Conservation (phyloP, 2,888 invertebrate genomes). For the Mimachlamys varia region DNA sequence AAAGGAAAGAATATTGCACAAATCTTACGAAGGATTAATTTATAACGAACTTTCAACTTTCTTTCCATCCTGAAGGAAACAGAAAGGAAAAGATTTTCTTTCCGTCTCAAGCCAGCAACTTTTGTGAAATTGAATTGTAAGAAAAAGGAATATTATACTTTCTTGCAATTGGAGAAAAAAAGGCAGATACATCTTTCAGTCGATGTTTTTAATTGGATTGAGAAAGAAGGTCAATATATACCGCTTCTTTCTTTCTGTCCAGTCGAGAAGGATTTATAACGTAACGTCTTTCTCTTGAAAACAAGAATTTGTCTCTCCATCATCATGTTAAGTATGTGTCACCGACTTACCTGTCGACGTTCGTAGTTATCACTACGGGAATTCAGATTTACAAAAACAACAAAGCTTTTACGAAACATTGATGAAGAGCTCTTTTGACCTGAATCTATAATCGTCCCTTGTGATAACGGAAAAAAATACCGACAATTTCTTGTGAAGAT, state of each 20-base stretch:
- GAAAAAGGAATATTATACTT: neutral
- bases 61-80: neutral
- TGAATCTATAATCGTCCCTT: neutral
- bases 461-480: neutral
- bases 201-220: neutral
- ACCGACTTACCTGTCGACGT: neutral
- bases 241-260: neutral
- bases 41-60: neutral
- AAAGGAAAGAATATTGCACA: neutral
- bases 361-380: neutral
- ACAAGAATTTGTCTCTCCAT: neutral
- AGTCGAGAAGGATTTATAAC: neutral
- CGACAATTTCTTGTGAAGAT: slow-evolving; percentile 9
- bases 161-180: neutral
- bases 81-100: neutral
- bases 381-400: neutral
- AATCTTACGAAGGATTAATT: neutral
- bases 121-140: neutral
- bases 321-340: neutral
- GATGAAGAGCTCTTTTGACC: neutral
- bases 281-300: neutral
- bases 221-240: neutral
- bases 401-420: neutral
- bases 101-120: neutral
- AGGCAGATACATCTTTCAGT: neutral